Evolutionary conservation across 2,888 invertebrate genomes (phyloP), one percentile per base, ranked within the genome.

Genomic region (Ceriagrion tenellum): DNA sequence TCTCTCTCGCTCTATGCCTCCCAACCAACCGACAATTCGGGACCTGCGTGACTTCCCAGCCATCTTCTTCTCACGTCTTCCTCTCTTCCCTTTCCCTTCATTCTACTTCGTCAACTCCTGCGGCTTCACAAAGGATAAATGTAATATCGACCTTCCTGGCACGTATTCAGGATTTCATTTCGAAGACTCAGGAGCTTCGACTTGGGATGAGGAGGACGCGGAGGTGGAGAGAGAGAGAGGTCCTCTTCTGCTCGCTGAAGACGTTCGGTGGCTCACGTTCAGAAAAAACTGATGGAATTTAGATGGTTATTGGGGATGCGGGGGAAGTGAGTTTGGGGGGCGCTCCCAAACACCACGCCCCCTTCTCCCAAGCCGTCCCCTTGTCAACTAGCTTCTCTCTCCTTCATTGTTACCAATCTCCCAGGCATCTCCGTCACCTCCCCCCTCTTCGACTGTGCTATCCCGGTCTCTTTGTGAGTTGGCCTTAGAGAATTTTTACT

Each of bases 131-230:
- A 81, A 81, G 35, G 35, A 69, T 35, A 35, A 81, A 81, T 81
- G n/a, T 81, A 81, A 81, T 81, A 81, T 81, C 81, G 81, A 81
- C 30, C 81, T 81, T 81, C 81, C 30, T 13, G 16, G 81, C 81
- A 81, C 81, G 81, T 81, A 30, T 81, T 81, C 81, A 35, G 81
- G 81, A 81, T 81, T 81, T 81, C 81, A 81, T 81, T 81, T 35
- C 81, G 81, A 81, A 81, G 81, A 30, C 81, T 35, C 81, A 3
- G 81, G 35, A 16, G 30, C 35, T n/a, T n/a, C n/a, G 81, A 16
- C 35, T 81, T 47, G 47, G 81, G 3, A 3, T 13, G 81, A 35
- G 30, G 81, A 81, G 26, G 81, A 16, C 26, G 13, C 35, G 74
- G 30, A 4, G 0, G 35, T 35, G 81, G 69, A n/a, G 13, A 13